Conservation (phyloP, 1,140 invertebrate species). For the Microplitis demolitor region DNA sequence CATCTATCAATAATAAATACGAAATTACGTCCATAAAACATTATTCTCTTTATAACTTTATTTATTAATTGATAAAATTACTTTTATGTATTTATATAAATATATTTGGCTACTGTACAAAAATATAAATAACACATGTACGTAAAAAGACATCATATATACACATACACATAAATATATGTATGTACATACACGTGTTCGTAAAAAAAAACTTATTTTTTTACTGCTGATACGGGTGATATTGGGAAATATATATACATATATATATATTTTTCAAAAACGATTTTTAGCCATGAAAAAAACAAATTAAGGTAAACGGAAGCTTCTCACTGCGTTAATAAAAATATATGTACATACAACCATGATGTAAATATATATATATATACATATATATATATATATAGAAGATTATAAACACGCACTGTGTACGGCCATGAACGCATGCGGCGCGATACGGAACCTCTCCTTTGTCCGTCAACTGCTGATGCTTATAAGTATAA, state of each 20-base stretch:
- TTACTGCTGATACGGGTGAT: no score
- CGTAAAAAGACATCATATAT: no score
- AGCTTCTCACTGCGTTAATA: slow-evolving; percentile 10
- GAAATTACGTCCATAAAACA: neutral
- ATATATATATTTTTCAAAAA: no score
- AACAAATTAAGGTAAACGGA: slow-evolving; percentile 8
- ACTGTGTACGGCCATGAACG: slow-evolving; percentile 22
- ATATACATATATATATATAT: slow-evolving; percentile 6
- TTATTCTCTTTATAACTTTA: no score
- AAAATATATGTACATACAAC: slow-evolving; percentile 5
- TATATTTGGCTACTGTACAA: no score
- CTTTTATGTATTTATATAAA: no score
- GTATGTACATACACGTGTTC: no score
- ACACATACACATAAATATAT: no score
- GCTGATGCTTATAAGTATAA: neutral
- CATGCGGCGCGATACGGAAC: slow-evolving; percentile 28
- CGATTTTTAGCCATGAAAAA: neutral
- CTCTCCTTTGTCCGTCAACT: slow-evolving; percentile 26
- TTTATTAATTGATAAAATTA: no score
- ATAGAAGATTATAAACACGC: neutral
- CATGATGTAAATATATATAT: neutral
- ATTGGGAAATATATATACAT: no score
- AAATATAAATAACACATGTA: no score
- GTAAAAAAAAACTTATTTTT: no score
- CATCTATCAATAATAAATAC: neutral